phyloP scores from a whole-genome alignment of 1,140 invertebrate genomes.

The Ceratina australensis region DNA sequence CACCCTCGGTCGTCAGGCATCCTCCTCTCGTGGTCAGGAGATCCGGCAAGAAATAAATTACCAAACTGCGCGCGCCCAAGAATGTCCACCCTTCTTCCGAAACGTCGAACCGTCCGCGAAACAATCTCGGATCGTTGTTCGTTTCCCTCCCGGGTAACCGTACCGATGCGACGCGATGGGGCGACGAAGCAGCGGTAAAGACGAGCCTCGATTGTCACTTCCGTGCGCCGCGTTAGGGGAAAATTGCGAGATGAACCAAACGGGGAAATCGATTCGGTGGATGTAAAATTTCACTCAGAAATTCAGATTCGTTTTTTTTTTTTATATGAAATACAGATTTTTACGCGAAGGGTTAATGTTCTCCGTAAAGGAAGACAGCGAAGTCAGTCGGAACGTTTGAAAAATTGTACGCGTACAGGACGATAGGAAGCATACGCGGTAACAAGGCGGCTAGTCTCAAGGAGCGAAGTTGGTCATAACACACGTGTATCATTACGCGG shows the following conservation, averaged over 20 bases:
- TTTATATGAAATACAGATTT: too few species aligned
- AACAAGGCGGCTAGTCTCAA: constrained; percentile 40
- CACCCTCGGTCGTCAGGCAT: constrained; percentile 60
- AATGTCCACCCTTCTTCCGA: constrained; percentile 65
- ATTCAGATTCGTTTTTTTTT: too few species aligned
- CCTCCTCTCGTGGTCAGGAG: constrained; percentile 64
- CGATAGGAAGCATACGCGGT: neutral
- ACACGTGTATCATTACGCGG: constrained; percentile 48
- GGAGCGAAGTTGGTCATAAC: constrained; percentile 47
- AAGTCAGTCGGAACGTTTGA: constrained; percentile 28
- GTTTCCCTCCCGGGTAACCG: constrained; percentile 36
- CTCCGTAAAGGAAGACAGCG: neutral
- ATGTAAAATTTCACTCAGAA: neutral
- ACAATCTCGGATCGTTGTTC: constrained; percentile 47
- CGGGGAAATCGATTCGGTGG: constrained; percentile 11
- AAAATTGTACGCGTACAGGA: constrained; percentile 16
- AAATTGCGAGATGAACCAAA: neutral
- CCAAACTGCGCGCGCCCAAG: constrained; percentile 58
- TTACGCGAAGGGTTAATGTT: neutral
- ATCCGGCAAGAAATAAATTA: constrained; percentile 77
- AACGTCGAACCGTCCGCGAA: constrained; percentile 53
- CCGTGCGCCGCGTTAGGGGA: constrained; percentile 14
- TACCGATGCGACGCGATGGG: constrained; percentile 2
- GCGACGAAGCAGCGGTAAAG: constrained; percentile 20
- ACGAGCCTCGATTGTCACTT: constrained; percentile 41